Percentiles rank a stretch among this genome's conserved stretches.
phyloP scores from a whole-genome alignment of 2,888 invertebrate genomes.

The Coelopa pilipes region DNA sequence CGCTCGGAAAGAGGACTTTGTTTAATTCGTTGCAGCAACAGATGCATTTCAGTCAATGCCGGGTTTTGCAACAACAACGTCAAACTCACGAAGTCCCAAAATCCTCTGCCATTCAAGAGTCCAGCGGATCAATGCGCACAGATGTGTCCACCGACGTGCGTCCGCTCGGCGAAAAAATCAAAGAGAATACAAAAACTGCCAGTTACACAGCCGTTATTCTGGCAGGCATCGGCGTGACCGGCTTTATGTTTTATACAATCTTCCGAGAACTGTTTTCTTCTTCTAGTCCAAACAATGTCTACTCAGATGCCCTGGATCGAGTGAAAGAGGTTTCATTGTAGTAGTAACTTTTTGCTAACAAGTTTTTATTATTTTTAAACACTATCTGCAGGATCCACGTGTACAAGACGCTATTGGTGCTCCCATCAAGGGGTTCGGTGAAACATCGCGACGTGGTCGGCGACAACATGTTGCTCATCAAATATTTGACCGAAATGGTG shows the following conservation, averaged over 20 bases:
- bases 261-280: slow-evolving; percentile 89
- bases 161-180: slow-evolving; percentile 80
- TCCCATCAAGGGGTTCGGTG: slow-evolving; percentile 90
- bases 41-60: slow-evolving; percentile 36
- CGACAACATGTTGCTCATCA: slow-evolving; percentile 86
- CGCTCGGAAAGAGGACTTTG: slow-evolving; percentile 5
- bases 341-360: background rate
- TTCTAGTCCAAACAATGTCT: slow-evolving; percentile 87
- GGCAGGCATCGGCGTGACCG: slow-evolving; percentile 83
- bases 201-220: slow-evolving; percentile 86
- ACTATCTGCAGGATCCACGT: slow-evolving; percentile 71
- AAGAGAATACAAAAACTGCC: slow-evolving; percentile 89
- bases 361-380: background rate
- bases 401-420: slow-evolving; percentile 87
- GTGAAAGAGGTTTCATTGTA: slow-evolving; percentile 72
- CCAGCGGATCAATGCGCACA: slow-evolving; percentile 36
- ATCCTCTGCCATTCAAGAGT: slow-evolving; percentile 31
- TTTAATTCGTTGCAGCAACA: slow-evolving; percentile 23
- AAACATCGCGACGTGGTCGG: slow-evolving; percentile 84
- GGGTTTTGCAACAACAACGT: slow-evolving; percentile 36
- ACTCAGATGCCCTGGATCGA: slow-evolving; percentile 79
- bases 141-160: slow-evolving; percentile 70
- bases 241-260: slow-evolving; percentile 83
- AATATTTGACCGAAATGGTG: slow-evolving; percentile 79
- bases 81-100: slow-evolving; percentile 12